Conservation (phyloP, 2,797 vertebrate genomes). For the Gallinago nigripennis region DNA sequence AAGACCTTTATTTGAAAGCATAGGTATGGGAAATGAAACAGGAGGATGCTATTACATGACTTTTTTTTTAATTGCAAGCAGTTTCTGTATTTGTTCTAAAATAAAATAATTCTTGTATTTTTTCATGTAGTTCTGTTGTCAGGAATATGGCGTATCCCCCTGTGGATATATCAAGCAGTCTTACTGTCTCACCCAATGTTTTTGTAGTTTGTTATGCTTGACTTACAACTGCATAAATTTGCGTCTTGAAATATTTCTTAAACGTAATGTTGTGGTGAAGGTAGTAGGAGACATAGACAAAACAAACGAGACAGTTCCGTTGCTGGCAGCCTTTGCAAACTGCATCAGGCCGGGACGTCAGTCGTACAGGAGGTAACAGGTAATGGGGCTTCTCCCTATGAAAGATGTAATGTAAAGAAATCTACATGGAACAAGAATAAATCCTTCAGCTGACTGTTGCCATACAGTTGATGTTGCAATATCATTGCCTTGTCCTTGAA, state of each 20-base stretch:
- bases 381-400: neutral
- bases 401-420: neutral
- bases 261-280: neutral
- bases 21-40: neutral
- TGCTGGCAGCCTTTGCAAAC: neutral
- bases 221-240: neutral
- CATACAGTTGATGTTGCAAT: neutral
- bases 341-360: neutral
- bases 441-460: neutral
- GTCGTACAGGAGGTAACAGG: neutral
- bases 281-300: neutral
- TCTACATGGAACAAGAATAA: neutral
- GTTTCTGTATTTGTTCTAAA: neutral
- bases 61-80: neutral
- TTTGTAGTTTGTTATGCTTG: neutral
- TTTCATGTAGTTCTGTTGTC: neutral
- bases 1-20: neutral
- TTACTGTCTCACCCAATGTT: rapidly evolving
- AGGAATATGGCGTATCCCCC: neutral
- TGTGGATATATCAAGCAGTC: neutral
- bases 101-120: neutral
- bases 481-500: neutral
- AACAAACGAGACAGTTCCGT: neutral
- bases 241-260: neutral
- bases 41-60: neutral